Conservation (phyloP, 2,888 invertebrate species). For the Pseudanteris insignis region DNA sequence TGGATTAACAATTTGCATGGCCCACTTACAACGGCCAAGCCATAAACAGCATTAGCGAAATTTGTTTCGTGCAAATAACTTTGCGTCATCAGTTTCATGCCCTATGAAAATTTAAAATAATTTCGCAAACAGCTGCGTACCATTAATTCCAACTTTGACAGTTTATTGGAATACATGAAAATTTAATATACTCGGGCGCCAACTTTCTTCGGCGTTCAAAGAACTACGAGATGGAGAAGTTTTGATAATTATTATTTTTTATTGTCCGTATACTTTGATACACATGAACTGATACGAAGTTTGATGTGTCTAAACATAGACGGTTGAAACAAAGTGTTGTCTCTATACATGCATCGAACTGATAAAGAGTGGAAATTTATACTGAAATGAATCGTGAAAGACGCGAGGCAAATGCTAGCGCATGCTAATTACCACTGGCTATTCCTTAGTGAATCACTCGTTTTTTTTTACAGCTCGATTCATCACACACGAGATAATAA, state of each 20-base stretch:
- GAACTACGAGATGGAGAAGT: background rate
- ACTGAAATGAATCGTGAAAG: slow-evolving; percentile 24
- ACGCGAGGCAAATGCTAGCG: slow-evolving; percentile 20
- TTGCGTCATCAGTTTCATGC: too few species aligned
- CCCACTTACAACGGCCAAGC: too few species aligned
- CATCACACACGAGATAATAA: too few species aligned
- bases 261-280: background rate
- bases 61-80: background rate
- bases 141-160: too few species aligned
- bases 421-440: slow-evolving; percentile 25
- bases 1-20: too few species aligned
- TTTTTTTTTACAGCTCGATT: too few species aligned
- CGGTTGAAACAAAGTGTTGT: slow-evolving; percentile 10
- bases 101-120: too few species aligned
- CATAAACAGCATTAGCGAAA: too few species aligned
- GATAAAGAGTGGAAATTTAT: slow-evolving; percentile 12
- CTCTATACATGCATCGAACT: slow-evolving; percentile 1
- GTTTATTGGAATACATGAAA: too few species aligned
- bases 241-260: background rate
- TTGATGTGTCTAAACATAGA: slow-evolving; percentile 1
- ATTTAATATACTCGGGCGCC: too few species aligned
- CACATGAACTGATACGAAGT: background rate
- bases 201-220: too few species aligned
- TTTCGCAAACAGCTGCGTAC: too few species aligned
- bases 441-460: slow-evolving; percentile 34